Evolutionary conservation across 2,797 vertebrate species (phyloP), one percentile per base, ranked within the genome.

Genomic region (Muraenolepis orangiensis): DNA sequence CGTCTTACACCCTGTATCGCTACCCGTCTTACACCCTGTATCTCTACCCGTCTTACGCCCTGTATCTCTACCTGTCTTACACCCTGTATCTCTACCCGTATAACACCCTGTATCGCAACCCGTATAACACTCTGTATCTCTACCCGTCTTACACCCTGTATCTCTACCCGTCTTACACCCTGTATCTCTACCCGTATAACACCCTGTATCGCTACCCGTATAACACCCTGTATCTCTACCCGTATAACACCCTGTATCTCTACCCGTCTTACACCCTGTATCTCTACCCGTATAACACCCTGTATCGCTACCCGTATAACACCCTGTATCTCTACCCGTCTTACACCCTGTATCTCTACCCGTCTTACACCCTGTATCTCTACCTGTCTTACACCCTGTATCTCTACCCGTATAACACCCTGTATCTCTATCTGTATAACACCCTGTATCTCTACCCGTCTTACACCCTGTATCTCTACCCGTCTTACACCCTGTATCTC

Each of bases 391-490:
- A 40, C n/a, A 30, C 51, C 14, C 38, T 46, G 8, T 71, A 30
- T 71, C 74, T 73, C 46, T 40, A 46, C 16, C 66, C 10, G 28
- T 67, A 18, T 31, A 23, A n/a, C 30, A 67, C 26, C 8, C 13
- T 2, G 51, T 57, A 23, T n/a, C n/a, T n/a, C n/a, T n/a, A n/a
- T 4, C 42, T 68, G 26, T 1, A 12, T 68, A 30, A 67, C 70
- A 82, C 76, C 34, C 74, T 78, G 72, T 80, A 75, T 83, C 42
- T 26, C 28, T 77, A 31, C 80, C 26, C 66, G 11, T 71, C 29
- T 70, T n/a, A 42, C n/a, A 42, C 40, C 16, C 6, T 34, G 32
- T 34, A 4, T 38, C 36, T 38, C 36, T 38, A 38, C 36, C 36
- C 12, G 36, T 38, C 36, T n/a, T 38, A 38, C 6, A 12, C 36